Conservation (phyloP, 2,797 vertebrate genomes). For the Hydrophis major region DNA sequence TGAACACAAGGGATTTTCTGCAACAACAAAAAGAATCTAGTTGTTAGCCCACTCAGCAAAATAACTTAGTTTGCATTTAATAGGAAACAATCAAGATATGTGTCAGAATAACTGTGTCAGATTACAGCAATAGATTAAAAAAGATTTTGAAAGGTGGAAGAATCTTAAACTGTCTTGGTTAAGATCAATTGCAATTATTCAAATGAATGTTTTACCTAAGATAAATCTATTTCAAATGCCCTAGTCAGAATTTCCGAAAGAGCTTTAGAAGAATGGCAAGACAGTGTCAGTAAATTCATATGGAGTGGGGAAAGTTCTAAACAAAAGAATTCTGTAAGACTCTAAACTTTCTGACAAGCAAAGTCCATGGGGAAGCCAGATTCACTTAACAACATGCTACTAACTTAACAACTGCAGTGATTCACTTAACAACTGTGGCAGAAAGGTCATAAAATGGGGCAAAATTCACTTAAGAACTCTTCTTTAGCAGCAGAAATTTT, state of each 20-base stretch:
- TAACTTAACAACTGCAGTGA: background rate
- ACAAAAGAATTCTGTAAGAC: background rate
- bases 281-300: background rate
- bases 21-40: background rate
- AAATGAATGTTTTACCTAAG: background rate
- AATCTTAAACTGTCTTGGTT: background rate
- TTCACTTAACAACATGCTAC: background rate
- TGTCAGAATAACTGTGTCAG: background rate
- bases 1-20: background rate
- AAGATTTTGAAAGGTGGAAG: background rate
- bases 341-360: background rate
- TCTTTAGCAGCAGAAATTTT: background rate
- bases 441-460: background rate
- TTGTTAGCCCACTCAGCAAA: background rate
- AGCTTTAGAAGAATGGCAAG: background rate
- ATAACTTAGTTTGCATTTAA: background rate
- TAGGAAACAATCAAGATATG: background rate
- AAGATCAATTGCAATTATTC: background rate
- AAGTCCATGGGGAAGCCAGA: background rate
- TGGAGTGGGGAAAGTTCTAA: background rate
- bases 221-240: background rate
- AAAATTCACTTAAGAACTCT: background rate
- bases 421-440: background rate
- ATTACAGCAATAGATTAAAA: background rate
- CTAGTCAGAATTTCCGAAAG: background rate